Conservation (phyloP, 2,888 invertebrate species). For the Hemistola chrysoprasaria region DNA sequence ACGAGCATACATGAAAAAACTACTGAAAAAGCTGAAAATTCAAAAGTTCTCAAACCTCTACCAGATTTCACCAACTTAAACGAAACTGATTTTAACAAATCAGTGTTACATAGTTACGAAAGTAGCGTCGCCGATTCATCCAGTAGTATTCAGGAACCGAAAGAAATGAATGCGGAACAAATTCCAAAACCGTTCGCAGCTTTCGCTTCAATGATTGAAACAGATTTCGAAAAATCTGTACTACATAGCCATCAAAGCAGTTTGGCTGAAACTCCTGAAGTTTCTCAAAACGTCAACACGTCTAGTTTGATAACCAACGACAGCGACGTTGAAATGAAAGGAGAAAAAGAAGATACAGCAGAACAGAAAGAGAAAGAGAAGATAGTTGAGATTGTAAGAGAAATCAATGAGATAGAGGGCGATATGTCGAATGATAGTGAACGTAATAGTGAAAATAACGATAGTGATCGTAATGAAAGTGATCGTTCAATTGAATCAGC, state of each 20-base stretch:
- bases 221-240: conserved; percentile 56
- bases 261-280: conserved; percentile 39
- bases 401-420: conserved; percentile 68
- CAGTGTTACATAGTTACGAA: conserved; percentile 54
- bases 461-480: conserved; percentile 27
- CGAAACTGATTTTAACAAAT: conserved; percentile 54
- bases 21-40: conserved; percentile 9
- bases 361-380: conserved; percentile 63
- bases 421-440: conserved; percentile 56
- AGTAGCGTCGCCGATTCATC: conserved; percentile 48
- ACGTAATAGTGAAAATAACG: too few relatives aligned
- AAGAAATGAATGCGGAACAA: conserved; percentile 27
- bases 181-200: conserved; percentile 36
- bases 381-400: conserved; percentile 71
- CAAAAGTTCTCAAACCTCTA: conserved; percentile 37
- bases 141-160: conserved; percentile 36
- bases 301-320: conserved; percentile 70
- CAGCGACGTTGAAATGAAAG: conserved; percentile 57
- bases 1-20: conserved; percentile 40
- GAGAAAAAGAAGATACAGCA: conserved; percentile 29
- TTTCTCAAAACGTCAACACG: conserved; percentile 35
- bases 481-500: conserved; percentile 10
- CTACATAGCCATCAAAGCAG: conserved; percentile 54
- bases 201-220: conserved; percentile 47
- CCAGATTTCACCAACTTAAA: conserved; percentile 53